Evolutionary conservation across 2,113 vertebrate genomes (phyloP).

Genomic region (Falco punctatus): DNA sequence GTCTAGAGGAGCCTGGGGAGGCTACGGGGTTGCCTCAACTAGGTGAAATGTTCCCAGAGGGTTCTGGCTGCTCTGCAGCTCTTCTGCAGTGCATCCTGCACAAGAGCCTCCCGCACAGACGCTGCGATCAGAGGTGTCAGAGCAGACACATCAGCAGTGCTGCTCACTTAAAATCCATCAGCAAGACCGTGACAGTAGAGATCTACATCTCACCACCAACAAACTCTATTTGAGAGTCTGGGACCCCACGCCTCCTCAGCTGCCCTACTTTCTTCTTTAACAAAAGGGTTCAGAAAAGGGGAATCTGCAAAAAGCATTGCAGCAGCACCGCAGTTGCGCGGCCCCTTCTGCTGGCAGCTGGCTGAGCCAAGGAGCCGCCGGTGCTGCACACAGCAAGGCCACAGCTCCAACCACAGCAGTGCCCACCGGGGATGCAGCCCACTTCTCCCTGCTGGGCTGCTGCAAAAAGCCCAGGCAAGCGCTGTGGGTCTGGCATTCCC

Average conservation of each 20-base stretch:
- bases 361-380: accelerated
- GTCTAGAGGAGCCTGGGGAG: background rate
- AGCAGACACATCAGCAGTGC: background rate
- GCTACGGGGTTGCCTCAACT: background rate
- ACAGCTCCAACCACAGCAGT: background rate
- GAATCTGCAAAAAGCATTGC: background rate
- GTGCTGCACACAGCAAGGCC: background rate
- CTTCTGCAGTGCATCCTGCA: background rate
- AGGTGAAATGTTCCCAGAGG: background rate
- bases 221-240: background rate
- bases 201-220: background rate
- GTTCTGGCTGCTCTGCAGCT: background rate
- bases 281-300: background rate
- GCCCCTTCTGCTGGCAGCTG: accelerated
- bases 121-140: accelerated
- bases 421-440: background rate
- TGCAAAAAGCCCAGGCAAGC: background rate
- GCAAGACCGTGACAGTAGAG: background rate
- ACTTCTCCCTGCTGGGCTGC: background rate
- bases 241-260: background rate
- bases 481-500: background rate
- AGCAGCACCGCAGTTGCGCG: background rate
- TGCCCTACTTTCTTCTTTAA: background rate
- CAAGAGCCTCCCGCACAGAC: accelerated
- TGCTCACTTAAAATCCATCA: background rate